Evolutionary conservation across 1,140 invertebrate genomes (phyloP).

Genomic region (Camponotus vicinus): DNA sequence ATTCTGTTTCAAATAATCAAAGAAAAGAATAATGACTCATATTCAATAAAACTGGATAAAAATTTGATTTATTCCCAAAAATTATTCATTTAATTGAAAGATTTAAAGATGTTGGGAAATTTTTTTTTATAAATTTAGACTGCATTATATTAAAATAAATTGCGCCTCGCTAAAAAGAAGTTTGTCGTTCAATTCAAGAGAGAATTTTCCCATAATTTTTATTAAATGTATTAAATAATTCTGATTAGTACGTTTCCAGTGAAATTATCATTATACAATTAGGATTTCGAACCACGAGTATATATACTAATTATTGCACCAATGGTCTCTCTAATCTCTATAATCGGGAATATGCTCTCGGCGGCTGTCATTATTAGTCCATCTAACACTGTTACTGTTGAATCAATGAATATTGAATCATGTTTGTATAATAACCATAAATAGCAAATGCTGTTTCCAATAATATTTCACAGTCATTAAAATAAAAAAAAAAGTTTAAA

Average conservation of each 20-base stretch:
- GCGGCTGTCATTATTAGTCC: neutral
- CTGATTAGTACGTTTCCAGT: neutral
- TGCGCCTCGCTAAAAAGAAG: neutral
- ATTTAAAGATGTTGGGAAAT: neutral
- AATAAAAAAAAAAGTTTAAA: neutral
- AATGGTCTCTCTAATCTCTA: slow-evolving; percentile 8
- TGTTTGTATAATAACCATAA: neutral
- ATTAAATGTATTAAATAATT: neutral
- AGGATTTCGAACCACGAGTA: neutral
- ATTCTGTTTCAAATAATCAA: neutral
- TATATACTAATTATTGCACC: neutral
- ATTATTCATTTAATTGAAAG: neutral
- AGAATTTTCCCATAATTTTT: neutral
- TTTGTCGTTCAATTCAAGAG: neutral
- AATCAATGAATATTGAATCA: neutral
- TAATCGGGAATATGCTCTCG: neutral
- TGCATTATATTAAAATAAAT: too few species aligned
- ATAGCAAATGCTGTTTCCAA: neutral
- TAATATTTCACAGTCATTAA: neutral
- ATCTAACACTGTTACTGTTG: neutral
- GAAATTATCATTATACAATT: neutral
- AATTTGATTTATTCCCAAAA: neutral
- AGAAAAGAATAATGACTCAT: neutral
- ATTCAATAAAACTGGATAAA: neutral
- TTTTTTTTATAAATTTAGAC: neutral